A percentile compares a stretch with the other conserved stretches of the same genome.
phyloP scores from a whole-genome alignment of 37 sponge, comb jelly and placozoan species.

The Halisarca cf. caerulea region DNA sequence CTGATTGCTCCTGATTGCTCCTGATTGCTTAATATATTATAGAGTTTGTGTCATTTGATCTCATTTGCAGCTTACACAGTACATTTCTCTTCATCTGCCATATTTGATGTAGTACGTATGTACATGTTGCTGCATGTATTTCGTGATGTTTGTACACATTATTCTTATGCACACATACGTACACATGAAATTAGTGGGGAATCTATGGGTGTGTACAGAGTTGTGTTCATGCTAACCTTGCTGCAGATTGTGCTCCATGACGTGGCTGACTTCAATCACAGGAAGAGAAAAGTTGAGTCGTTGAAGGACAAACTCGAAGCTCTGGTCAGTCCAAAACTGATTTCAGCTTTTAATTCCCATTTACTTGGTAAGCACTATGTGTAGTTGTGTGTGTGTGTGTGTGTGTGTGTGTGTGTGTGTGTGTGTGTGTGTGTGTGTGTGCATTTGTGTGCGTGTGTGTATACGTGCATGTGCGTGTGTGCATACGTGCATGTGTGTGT shows the following conservation, averaged over 20 bases:
- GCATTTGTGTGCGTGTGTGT: not conserved
- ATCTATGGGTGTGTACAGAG: no score
- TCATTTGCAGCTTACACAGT: no score
- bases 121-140: no score
- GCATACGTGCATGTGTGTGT: not conserved
- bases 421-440: not conserved
- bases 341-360: conserved; percentile 77
- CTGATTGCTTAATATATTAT: no score
- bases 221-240: not conserved
- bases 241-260: conserved; percentile 79
- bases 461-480: not conserved
- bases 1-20: no score
- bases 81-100: no score
- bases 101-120: no score
- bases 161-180: no score
- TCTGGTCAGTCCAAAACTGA: conserved; percentile 76
- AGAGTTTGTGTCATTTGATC: no score
- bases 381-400: not conserved
- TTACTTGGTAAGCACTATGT: conserved; percentile 28
- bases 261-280: conserved; percentile 84
- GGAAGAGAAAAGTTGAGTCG: conserved; percentile 62
- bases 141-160: no score
- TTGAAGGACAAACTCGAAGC: conserved; percentile 90
- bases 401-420: not conserved
- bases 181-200: no score